phyloP scores from a whole-genome alignment of 2,113 vertebrate genomes.

The Oenanthe melanoleuca region DNA sequence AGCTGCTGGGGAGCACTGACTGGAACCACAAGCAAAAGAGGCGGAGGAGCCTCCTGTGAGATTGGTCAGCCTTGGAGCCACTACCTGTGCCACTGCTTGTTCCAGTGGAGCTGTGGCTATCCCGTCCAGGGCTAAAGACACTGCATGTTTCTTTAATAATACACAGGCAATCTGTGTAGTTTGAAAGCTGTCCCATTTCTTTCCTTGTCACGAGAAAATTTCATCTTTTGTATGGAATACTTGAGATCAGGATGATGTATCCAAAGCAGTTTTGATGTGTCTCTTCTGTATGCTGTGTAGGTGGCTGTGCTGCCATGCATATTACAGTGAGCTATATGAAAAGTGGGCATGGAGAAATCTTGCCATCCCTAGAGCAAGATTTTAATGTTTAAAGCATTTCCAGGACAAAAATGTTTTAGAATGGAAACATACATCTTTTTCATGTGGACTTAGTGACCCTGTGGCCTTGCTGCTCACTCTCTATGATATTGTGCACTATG shows the following conservation, averaged over 20 bases:
- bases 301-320: not conserved
- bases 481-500: not conserved
- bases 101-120: not conserved
- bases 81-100: fast-evolving
- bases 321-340: not conserved
- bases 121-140: not conserved
- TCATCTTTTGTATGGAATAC: not conserved
- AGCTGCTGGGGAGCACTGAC: not conserved
- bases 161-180: not conserved
- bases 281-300: not conserved
- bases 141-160: not conserved
- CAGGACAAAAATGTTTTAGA: not conserved
- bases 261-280: not conserved
- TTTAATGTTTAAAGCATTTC: not conserved
- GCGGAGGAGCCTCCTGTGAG: not conserved
- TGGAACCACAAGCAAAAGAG: not conserved
- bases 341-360: not conserved
- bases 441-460: not conserved
- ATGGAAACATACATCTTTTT: not conserved
- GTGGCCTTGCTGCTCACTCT: constrained; percentile 31
- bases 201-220: not conserved
- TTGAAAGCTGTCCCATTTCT: not conserved
- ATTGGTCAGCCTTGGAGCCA: not conserved
- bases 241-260: not conserved
- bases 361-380: not conserved